Evolutionary conservation across 1,140 invertebrate species (phyloP).

Genomic region (Drosophila nebulosa): DNA sequence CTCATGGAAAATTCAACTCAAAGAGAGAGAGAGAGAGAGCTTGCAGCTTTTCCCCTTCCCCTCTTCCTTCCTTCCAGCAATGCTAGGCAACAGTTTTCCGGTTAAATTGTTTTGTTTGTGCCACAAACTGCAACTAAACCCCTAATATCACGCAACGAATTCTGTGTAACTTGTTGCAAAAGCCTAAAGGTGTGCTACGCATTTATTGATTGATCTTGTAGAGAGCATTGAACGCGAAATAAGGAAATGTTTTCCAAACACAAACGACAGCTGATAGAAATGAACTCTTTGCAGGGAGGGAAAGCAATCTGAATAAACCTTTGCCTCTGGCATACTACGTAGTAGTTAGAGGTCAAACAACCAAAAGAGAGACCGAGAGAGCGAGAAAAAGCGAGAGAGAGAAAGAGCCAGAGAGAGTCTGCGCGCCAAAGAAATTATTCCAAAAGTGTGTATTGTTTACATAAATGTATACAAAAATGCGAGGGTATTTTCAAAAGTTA

Average conservation of each 20-base stretch:
- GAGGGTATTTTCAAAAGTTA: neutral
- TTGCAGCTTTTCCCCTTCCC: neutral
- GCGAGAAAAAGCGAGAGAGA: neutral
- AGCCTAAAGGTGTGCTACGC: neutral
- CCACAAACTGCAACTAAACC: neutral
- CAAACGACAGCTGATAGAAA: neutral
- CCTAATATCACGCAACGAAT: neutral
- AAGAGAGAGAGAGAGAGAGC: neutral
- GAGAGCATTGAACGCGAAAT: neutral
- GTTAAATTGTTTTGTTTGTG: neutral
- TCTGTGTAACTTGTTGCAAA: neutral
- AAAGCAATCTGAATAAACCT: neutral
- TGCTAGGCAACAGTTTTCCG: neutral
- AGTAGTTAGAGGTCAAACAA: slow-evolving; percentile 12
- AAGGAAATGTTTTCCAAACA: neutral
- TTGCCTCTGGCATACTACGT: neutral
- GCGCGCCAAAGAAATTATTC: neutral
- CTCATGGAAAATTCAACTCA: neutral
- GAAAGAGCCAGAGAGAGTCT: neutral
- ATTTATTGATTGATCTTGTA: neutral
- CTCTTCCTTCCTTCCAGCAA: neutral
- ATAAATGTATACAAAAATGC: neutral
- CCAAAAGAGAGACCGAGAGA: neutral
- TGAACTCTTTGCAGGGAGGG: neutral
- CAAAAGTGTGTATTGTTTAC: neutral